phyloP scores from a whole-genome alignment of 2,113 vertebrate species.

The Cyrtonyx montezumae region DNA sequence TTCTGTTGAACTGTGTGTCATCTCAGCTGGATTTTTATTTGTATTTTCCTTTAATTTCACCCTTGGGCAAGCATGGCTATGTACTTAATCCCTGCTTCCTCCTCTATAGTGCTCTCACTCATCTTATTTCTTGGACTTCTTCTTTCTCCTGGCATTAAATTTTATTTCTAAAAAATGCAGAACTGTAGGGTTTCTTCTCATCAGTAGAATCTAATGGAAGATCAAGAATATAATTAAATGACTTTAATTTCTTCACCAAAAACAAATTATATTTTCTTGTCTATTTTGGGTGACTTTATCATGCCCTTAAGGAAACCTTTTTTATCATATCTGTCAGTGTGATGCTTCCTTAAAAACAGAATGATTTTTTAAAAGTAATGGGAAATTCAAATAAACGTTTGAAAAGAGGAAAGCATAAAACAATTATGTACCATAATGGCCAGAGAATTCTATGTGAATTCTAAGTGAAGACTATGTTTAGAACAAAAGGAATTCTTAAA shows the following conservation, averaged over 20 bases:
- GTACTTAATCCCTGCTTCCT: not conserved
- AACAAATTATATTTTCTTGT: slow-evolving; percentile 57
- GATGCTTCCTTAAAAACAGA: not conserved
- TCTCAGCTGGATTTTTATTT: not conserved
- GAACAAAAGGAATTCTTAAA: not conserved
- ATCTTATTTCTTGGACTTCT: not conserved
- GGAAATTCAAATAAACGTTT: not conserved
- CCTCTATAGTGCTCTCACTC: not conserved
- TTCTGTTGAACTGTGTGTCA: not conserved
- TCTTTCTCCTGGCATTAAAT: not conserved
- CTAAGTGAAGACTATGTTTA: not conserved
- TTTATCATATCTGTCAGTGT: not conserved
- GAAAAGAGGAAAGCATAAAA: not conserved
- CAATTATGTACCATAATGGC: not conserved
- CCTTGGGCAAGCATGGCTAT: not conserved
- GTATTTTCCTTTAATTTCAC: not conserved
- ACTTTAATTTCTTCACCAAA: slow-evolving; percentile 38
- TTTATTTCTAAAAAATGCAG: not conserved
- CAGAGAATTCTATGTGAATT: not conserved
- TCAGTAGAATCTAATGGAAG: slow-evolving; percentile 22
- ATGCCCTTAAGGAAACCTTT: not conserved
- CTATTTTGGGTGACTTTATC: slow-evolving; percentile 42
- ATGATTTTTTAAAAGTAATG: not conserved
- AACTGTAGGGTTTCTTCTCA: slow-evolving; percentile 37
- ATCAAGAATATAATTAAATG: slow-evolving; percentile 43